Evolutionary conservation across 2,113 vertebrate species (phyloP).

Genomic region (human (Homo sapiens)): DNA sequence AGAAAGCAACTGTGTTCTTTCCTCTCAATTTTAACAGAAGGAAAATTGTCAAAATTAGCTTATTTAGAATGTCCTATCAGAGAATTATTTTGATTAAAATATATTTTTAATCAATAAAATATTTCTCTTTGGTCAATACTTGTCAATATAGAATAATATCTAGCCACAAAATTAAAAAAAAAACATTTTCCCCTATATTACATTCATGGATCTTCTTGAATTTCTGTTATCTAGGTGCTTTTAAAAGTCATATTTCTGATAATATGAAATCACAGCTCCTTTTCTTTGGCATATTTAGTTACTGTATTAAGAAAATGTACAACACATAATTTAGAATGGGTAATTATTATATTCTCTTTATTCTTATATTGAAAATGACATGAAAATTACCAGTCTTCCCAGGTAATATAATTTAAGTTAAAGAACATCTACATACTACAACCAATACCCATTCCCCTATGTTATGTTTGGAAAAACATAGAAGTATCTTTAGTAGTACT

Average conservation of each 20-base stretch:
- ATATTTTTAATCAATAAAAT: background rate
- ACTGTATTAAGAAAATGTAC: background rate
- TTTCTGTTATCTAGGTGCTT: background rate
- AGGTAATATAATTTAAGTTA: constrained; percentile 39
- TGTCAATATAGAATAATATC: background rate
- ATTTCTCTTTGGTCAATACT: constrained; percentile 5
- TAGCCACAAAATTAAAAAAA: background rate
- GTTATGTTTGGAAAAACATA: constrained; percentile 28
- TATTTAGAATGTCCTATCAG: background rate
- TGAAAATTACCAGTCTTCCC: background rate
- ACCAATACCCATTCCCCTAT: constrained; percentile 17
- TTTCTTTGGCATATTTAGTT: constrained; percentile 27
- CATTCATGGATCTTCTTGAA: background rate
- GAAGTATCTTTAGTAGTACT: constrained; percentile 1
- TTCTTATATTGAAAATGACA: background rate
- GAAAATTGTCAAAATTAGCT: background rate
- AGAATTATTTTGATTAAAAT: constrained; percentile 42
- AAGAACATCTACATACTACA: constrained; percentile 50
- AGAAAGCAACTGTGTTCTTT: background rate
- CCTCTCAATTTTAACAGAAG: background rate
- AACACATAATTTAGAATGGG: background rate
- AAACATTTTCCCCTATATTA: background rate
- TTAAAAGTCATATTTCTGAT: constrained; percentile 12
- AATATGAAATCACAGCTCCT: constrained; percentile 2
- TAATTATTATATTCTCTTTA: constrained; percentile 8